phyloP scores from a whole-genome alignment of 2,797 vertebrate genomes.

The Leuciscus waleckii region DNA sequence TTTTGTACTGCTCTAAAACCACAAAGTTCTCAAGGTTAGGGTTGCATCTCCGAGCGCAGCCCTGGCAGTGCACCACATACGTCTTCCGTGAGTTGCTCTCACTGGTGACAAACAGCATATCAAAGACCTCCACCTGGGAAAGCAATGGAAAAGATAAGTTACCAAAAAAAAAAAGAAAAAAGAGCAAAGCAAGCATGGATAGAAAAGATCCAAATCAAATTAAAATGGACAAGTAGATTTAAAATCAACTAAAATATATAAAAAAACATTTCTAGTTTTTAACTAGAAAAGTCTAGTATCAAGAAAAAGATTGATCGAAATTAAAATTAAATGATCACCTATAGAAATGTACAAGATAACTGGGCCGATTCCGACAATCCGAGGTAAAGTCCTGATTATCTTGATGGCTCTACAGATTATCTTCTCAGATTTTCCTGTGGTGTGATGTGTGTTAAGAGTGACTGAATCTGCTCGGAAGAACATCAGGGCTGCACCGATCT shows the following conservation, averaged over 20 bases:
- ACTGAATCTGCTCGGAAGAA: too few relatives aligned
- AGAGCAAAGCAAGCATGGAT: neutral
- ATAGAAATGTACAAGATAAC: neutral
- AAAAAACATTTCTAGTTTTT: too few relatives aligned
- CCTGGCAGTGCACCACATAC: constrained; percentile 95
- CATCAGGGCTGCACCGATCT: too few relatives aligned
- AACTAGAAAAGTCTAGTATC: too few relatives aligned
- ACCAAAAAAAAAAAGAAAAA: neutral
- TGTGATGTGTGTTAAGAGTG: too few relatives aligned
- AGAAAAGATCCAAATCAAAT: neutral
- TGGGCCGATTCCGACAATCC: too few relatives aligned
- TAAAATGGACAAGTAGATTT: too few relatives aligned
- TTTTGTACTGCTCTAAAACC: constrained; percentile 98
- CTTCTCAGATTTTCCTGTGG: too few relatives aligned
- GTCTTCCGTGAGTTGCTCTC: constrained; percentile 95
- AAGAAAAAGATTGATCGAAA: too few relatives aligned
- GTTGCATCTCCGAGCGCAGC: constrained; percentile 93
- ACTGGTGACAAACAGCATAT: constrained; percentile 95
- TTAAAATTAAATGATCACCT: neutral
- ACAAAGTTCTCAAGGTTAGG: constrained; percentile 93
- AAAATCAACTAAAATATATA: too few relatives aligned
- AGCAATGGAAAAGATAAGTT: neutral
- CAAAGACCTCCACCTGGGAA: constrained; percentile 94
- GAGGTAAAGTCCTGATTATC: too few relatives aligned
- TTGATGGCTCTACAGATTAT: too few relatives aligned